phyloP scores from a whole-genome alignment of 2,888 invertebrate genomes.

The Thecophora atra region DNA sequence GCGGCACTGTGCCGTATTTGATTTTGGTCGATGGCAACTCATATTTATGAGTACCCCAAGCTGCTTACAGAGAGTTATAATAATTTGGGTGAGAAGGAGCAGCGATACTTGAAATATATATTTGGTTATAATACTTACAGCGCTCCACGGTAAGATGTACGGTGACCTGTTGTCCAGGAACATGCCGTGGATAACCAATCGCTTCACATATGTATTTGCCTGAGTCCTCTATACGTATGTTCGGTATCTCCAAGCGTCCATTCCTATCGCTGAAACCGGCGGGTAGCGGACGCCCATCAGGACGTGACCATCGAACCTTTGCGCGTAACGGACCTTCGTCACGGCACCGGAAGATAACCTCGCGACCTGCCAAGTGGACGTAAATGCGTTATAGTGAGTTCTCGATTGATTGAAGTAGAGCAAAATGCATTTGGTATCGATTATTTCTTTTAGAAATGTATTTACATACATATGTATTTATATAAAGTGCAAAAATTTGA shows the following conservation, averaged over 20 bases:
- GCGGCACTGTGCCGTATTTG: slow-evolving; percentile 70
- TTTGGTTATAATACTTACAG: slow-evolving; percentile 72
- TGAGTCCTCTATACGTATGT: slow-evolving; percentile 78
- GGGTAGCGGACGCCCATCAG: slow-evolving; percentile 78
- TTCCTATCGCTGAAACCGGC: slow-evolving; percentile 77
- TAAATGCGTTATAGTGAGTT: neutral
- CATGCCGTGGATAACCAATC: slow-evolving; percentile 71
- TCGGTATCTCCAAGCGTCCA: slow-evolving; percentile 87
- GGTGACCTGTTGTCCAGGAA: slow-evolving; percentile 73
- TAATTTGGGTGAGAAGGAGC: neutral
- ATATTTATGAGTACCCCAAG: slow-evolving; percentile 63
- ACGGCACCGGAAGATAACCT: slow-evolving; percentile 92
- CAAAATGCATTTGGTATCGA: slow-evolving; percentile 33
- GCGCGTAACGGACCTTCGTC: slow-evolving; percentile 86
- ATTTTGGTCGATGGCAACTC: slow-evolving; percentile 64
- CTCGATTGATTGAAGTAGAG: neutral
- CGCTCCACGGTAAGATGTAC: slow-evolving; percentile 79
- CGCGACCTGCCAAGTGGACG: slow-evolving; percentile 73
- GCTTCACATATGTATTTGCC: slow-evolving; percentile 89
- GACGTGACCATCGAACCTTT: slow-evolving; percentile 79
- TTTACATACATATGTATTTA: too few relatives aligned
- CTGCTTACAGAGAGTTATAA: slow-evolving; percentile 56
- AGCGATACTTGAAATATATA: neutral
- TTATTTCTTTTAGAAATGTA: neutral
- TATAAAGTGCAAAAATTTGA: neutral